Conservation (phyloP, 2,888 invertebrate species). For the Orthosia gothica region DNA sequence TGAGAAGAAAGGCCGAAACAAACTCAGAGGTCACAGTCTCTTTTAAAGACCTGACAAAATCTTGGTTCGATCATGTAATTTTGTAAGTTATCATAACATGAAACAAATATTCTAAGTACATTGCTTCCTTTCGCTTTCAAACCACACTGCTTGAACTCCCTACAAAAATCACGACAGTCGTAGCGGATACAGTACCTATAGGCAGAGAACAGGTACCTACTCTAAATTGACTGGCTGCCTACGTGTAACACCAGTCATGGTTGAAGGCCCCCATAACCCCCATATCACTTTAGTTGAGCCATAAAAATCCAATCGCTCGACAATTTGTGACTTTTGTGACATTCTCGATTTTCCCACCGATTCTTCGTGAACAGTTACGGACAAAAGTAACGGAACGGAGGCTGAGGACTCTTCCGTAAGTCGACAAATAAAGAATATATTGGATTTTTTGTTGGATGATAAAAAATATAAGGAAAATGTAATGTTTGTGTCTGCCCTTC, state of each 20-base stretch:
- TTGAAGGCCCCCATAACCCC: constrained; percentile 47
- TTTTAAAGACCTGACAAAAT: too few relatives aligned
- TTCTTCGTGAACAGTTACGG: constrained; percentile 38
- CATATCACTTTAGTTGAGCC: constrained; percentile 58
- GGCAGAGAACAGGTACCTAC: constrained; percentile 52
- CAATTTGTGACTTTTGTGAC: constrained; percentile 53
- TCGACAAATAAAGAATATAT: constrained; percentile 64
- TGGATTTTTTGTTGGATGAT: constrained; percentile 61
- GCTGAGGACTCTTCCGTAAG: constrained; percentile 52
- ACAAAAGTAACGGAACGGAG: constrained; percentile 41
- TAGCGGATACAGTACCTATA: constrained; percentile 28
- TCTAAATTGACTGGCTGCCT: constrained; percentile 55
- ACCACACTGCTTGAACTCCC: constrained; percentile 3
- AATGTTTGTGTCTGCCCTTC: constrained; percentile 49
- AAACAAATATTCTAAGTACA: background rate
- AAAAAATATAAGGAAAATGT: constrained; percentile 67
- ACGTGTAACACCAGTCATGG: constrained; percentile 51
- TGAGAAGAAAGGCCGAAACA: too few relatives aligned
- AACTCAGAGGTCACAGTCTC: too few relatives aligned
- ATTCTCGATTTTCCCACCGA: constrained; percentile 27
- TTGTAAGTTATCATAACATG: background rate
- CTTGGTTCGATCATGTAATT: too few relatives aligned
- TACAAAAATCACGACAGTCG: constrained; percentile 37
- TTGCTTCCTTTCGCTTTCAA: background rate
- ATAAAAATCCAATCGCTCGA: constrained; percentile 64